Percentiles rank a stretch among this genome's conserved stretches.
These are phyloP conservation scores for Argentina silus DNA, from an alignment of 2,797 vertebrate species.

Conservation along the genomic window DNA sequence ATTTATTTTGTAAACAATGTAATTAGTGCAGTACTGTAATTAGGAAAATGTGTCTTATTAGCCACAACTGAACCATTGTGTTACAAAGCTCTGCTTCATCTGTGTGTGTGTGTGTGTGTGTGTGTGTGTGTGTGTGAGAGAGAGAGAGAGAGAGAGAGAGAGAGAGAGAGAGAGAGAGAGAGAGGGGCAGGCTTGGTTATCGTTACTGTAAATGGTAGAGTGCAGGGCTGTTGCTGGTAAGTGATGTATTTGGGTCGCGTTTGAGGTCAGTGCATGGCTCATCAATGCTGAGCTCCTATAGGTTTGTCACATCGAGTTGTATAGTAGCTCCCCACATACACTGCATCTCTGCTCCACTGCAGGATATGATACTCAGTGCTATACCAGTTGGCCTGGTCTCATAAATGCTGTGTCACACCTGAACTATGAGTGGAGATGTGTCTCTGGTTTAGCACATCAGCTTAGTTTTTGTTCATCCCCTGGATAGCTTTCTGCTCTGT, in stretches of 20 bases:
- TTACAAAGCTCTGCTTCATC: slow-evolving; percentile 11
- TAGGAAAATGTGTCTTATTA: not conserved
- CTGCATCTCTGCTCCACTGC: not conserved
- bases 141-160: slow-evolving; percentile 4
- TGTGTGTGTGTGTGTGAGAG: slow-evolving; percentile 30
- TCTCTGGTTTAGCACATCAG: too few relatives aligned
- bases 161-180: slow-evolving; percentile 38
- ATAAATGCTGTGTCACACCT: too few relatives aligned
- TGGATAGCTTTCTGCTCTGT: too few relatives aligned
- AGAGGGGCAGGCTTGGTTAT: slow-evolving; percentile 59
- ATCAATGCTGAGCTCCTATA: not conserved
- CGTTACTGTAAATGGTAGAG: slow-evolving; percentile 73
- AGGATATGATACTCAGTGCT: not conserved
- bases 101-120: slow-evolving; percentile 31
- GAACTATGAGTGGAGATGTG: too few relatives aligned
- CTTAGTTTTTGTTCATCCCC: too few relatives aligned
- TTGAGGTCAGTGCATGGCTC: slow-evolving; percentile 72
- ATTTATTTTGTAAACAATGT: too few relatives aligned
- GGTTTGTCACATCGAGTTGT: not conserved
- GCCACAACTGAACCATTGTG: not conserved
- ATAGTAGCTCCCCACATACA: not conserved
- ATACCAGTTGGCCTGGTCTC: not conserved
- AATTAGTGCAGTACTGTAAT: not conserved
- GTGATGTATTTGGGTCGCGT: slow-evolving; percentile 77
- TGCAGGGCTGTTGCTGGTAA: slow-evolving; percentile 76